Conservation (phyloP, 2,113 vertebrate genomes). For the Bolborhynchus lineola region DNA sequence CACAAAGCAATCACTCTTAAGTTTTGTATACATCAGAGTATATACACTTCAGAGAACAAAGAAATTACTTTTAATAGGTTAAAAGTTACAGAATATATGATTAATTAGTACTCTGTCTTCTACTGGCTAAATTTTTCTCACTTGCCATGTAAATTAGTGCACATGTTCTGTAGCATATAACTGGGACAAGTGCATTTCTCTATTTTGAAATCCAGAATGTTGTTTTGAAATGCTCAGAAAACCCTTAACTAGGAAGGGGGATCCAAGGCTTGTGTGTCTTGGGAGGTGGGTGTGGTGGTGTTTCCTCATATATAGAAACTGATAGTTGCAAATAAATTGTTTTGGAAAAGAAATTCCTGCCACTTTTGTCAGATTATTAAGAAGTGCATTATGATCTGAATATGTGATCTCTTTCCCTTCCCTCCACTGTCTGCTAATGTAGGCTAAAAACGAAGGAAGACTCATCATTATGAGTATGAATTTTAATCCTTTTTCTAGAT, state of each 20-base stretch:
- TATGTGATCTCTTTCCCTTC: neutral
- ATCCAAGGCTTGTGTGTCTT: neutral
- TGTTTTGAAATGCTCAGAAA: neutral
- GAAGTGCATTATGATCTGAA: neutral
- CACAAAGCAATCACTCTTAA: neutral
- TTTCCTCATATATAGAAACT: neutral
- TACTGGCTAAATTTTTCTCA: neutral
- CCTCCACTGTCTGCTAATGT: neutral
- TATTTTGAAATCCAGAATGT: neutral
- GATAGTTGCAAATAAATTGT: neutral
- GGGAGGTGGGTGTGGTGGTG: neutral
- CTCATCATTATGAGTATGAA: neutral
- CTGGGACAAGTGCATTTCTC: neutral
- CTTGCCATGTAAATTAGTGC: neutral
- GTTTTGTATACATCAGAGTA: neutral
- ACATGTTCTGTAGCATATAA: neutral
- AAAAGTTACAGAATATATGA: neutral
- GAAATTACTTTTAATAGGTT: neutral
- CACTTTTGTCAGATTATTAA: neutral
- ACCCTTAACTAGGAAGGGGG: neutral
- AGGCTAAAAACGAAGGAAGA: neutral
- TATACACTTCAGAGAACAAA: neutral
- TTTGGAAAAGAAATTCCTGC: neutral
- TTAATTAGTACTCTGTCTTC: neutral
- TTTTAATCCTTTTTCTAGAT: neutral